A percentile compares a stretch with the other conserved stretches of the same genome.
Conservation (phyloP, 2,888 invertebrate genomes). For the Pseudococcus jackbeardsleyi region DNA sequence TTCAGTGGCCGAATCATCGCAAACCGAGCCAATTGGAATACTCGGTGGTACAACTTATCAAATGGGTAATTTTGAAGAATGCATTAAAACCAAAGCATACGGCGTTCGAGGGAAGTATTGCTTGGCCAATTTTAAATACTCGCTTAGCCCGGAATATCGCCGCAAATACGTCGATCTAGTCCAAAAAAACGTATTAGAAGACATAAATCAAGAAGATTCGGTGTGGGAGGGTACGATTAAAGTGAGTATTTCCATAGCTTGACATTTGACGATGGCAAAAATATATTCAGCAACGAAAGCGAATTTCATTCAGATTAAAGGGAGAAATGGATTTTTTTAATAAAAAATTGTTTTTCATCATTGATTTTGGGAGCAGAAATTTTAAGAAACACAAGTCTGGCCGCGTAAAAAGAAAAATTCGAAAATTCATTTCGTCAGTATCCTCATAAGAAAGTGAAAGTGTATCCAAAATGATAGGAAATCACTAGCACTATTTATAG, state of each 20-base stretch:
- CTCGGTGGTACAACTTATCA: slow-evolving; percentile 80
- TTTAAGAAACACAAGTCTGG: no score
- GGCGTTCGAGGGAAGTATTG: slow-evolving; percentile 71
- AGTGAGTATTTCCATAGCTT: slow-evolving; percentile 50
- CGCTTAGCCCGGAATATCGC: slow-evolving; percentile 20
- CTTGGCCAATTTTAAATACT: slow-evolving; percentile 70
- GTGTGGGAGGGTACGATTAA: slow-evolving; percentile 64
- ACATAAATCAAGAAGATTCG: slow-evolving; percentile 60
- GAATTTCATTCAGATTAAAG: no score
- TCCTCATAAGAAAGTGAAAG: no score
- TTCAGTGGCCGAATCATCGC: slow-evolving; percentile 81
- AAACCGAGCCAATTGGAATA: slow-evolving; percentile 79
- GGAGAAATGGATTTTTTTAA: no score
- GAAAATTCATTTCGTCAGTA: no score
- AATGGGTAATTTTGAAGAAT: slow-evolving; percentile 82
- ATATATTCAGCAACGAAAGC: neutral
- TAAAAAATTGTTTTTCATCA: no score
- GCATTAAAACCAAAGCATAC: slow-evolving; percentile 69
- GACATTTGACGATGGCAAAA: neutral
- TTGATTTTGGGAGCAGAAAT: no score
- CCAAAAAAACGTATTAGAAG: neutral
- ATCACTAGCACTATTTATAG: no score
- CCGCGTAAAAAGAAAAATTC: no score
- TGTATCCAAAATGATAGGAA: no score
- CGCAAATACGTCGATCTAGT: neutral